A percentile compares a stretch with the other conserved stretches of the same genome.
Evolutionary conservation across 1,140 invertebrate genomes (phyloP).

Genomic region (Euwallacea fornicatus): DNA sequence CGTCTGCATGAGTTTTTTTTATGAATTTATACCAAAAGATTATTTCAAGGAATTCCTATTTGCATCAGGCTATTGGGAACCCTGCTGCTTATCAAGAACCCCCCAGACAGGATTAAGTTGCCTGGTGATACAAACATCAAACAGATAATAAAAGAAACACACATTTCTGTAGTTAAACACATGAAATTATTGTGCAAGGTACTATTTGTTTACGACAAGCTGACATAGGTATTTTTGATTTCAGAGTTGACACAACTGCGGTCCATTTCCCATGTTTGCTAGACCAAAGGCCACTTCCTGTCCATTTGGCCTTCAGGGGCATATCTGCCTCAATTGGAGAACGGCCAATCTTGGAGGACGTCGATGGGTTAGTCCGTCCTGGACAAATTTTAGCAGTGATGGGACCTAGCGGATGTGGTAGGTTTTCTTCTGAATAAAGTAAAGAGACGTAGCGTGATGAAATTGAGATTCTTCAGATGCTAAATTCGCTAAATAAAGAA

Average conservation of each 20-base stretch:
- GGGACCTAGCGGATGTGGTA: constrained; percentile 77
- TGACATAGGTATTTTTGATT: constrained; percentile 36
- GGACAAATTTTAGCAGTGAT: constrained; percentile 81
- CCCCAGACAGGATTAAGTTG: constrained; percentile 12
- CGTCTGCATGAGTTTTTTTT: too few relatives aligned
- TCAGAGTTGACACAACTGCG: constrained; percentile 54
- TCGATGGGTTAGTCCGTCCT: constrained; percentile 74
- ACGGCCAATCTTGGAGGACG: constrained; percentile 68
- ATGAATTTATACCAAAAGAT: too few relatives aligned
- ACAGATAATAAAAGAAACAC: constrained; percentile 11
- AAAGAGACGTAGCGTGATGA: too few relatives aligned
- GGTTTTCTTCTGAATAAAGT: neutral
- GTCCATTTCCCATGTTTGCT: constrained; percentile 56
- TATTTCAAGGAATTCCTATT: too few relatives aligned
- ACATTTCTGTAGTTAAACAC: too few relatives aligned
- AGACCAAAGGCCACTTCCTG: constrained; percentile 59
- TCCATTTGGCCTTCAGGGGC: constrained; percentile 72
- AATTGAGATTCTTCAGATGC: too few relatives aligned
- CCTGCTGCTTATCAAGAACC: too few relatives aligned
- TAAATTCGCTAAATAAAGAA: too few relatives aligned
- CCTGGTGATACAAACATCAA: constrained; percentile 15
- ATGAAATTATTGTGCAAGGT: too few relatives aligned
- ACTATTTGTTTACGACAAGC: too few relatives aligned
- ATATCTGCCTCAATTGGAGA: constrained; percentile 57
- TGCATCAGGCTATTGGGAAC: too few relatives aligned